phyloP scores from a whole-genome alignment of 2,888 invertebrate genomes.

The Alloscopus bannaensis region DNA sequence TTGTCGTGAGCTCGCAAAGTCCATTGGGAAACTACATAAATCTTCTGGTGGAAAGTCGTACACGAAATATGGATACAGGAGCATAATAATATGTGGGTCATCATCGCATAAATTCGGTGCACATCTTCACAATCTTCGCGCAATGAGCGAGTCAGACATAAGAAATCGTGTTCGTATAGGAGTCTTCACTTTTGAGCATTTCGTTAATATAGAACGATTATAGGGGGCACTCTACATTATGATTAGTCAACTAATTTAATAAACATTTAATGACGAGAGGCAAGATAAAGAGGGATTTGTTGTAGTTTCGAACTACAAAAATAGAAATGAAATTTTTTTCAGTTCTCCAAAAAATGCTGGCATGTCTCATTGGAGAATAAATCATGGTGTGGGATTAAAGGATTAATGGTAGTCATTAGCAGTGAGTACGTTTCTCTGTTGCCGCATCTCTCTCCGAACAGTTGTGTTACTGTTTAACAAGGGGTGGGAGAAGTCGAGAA shows the following conservation, averaged over 20 bases:
- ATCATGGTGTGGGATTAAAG: slow-evolving; percentile 44
- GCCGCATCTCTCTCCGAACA: neutral
- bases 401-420: slow-evolving; percentile 55
- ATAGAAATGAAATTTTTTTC: neutral
- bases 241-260: slow-evolving; percentile 44
- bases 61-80: neutral
- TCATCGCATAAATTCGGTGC: slow-evolving; percentile 37
- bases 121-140: neutral
- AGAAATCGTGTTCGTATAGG: no score
- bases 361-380: no score
- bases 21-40: slow-evolving; percentile 40
- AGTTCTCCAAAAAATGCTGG: neutral
- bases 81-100: slow-evolving; percentile 48
- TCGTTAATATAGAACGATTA: no score
- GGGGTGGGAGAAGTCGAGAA: no score
- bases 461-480: neutral
- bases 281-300: no score
- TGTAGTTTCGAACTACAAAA: no score
- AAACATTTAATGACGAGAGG: slow-evolving; percentile 43
- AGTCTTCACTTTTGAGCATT: no score
- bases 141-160: no score
- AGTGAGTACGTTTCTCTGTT: slow-evolving; percentile 13
- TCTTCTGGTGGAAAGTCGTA: slow-evolving; percentile 2
- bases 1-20: slow-evolving; percentile 24
- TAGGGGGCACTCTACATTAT: slow-evolving; percentile 1